Conservation (phyloP, 2,113 vertebrate genomes). For the Marmota flaviventris region DNA sequence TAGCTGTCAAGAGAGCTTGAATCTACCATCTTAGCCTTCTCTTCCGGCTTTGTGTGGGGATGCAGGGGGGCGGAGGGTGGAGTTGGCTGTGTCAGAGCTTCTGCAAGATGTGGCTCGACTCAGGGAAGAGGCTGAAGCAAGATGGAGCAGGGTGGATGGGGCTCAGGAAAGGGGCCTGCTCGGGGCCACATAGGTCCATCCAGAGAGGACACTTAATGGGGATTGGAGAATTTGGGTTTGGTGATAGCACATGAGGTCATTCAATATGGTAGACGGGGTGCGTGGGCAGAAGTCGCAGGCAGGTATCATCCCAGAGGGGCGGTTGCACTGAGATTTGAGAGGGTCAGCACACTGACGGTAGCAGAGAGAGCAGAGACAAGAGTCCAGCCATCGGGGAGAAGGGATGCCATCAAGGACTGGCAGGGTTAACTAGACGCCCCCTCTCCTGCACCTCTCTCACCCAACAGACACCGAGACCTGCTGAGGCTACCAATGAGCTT, state of each 20-base stretch:
- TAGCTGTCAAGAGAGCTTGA: slow-evolving; percentile 51
- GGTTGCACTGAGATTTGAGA: background rate
- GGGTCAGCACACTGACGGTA: background rate
- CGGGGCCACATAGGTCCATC: background rate
- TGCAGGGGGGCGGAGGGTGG: background rate
- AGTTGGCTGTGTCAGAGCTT: background rate
- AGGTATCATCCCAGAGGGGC: background rate
- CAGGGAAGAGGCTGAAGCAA: background rate
- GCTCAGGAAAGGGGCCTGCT: background rate
- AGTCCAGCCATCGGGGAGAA: background rate
- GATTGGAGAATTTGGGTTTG: background rate
- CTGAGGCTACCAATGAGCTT: background rate
- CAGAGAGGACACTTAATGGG: background rate
- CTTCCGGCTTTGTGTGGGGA: background rate
- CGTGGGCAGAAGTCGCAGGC: no score
- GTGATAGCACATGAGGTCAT: background rate
- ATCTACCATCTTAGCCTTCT: slow-evolving; percentile 18
- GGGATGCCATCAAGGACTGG: background rate
- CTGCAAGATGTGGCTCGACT: background rate
- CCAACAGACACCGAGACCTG: background rate
- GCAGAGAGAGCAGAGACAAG: background rate
- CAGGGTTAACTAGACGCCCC: no score
- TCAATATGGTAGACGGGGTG: background rate
- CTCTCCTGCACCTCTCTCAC: background rate
- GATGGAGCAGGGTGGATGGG: no score